Evolutionary conservation across 2,797 vertebrate species (phyloP), one percentile per base, ranked within the genome.

Genomic region (Threskiornis aethiopicus): DNA sequence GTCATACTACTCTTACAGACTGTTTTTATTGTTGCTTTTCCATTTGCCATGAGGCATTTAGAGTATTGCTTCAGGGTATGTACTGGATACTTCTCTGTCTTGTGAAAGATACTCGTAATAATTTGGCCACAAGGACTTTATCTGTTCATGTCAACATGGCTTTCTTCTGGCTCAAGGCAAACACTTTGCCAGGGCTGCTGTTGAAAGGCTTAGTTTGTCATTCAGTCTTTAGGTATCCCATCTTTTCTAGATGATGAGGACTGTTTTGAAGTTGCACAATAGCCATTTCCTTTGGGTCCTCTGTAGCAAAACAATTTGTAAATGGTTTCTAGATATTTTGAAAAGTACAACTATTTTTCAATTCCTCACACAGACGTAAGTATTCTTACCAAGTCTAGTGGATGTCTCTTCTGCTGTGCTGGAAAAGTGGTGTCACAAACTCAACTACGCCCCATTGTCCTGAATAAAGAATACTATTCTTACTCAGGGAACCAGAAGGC

Each of bases 351-450:
- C 39, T 64, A 1, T 42, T 39, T 78, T 78, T 66, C 18, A 51
- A 0, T 71, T 79, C 69, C 17, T 90, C 0, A 0, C 5, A 13
- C 5, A 49, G 37, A 18, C 9, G 3, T 35, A 65, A 66, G 26
- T 20, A 21, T 84, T 54, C 28, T 42, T 75, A 28, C 18, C 3
- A 61, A 57, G 20, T 85, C 18, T 55, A 37, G 33, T 10, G 13
- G 31, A 28, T 54, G 11, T 9, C 25, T 49, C 24, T 76, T 59
- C 42, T 46, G 13, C 35, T 33, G 2, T 41, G 7, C 62, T 83
- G 51, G 12, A 41, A 41, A 73, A 37, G 3, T 11, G 3, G 9
- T 57, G 17, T 66, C 15, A 25, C 31, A 88, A 69, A 52, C 31
- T 41, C 37, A 61, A 2, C 15, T 41, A 51, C 49, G 22, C 15